phyloP scores from a whole-genome alignment of 1,140 invertebrate species.

The Drosophila littoralis region DNA sequence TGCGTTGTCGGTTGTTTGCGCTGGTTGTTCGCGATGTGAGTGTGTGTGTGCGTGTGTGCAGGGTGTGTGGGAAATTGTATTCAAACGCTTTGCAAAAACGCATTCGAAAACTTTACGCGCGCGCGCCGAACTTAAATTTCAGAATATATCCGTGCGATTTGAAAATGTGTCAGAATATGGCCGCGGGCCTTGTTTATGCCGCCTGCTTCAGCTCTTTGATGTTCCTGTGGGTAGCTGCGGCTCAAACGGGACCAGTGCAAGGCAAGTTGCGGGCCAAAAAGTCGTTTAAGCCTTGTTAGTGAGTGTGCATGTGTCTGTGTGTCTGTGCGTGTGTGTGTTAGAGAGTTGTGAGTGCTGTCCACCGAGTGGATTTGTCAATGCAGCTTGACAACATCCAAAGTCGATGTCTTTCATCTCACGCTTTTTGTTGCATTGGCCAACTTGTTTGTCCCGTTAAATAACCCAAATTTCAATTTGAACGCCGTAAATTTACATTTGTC shows the following conservation, averaged over 20 bases:
- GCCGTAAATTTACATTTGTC: constrained; percentile 41
- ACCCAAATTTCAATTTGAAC: constrained; percentile 74
- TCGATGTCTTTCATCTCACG: constrained; percentile 56
- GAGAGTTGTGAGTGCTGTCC: constrained; percentile 43
- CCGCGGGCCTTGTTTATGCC: constrained; percentile 2
- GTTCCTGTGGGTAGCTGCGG: constrained; percentile 23
- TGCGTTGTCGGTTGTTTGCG: constrained; percentile 63
- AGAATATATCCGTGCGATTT: background rate
- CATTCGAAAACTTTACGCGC: background rate
- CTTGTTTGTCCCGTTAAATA: constrained; percentile 76
- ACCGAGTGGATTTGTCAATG: constrained; percentile 46
- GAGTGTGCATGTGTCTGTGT: constrained; percentile 3
- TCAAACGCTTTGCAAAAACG: background rate
- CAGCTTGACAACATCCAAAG: constrained; percentile 53
- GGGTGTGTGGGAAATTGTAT: background rate
- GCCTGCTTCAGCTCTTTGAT: constrained; percentile 4
- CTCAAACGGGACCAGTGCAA: constrained; percentile 38
- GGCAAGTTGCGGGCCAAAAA: background rate
- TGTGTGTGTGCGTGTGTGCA: background rate
- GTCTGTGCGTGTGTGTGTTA: constrained; percentile 36
- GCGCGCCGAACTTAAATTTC: background rate
- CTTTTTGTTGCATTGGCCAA: constrained; percentile 44
- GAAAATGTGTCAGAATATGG: constrained; percentile 4
- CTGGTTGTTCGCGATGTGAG: constrained; percentile 52
- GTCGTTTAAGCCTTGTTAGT: constrained; percentile 56